These are phyloP conservation scores for Argopecten irradians DNA, from an alignment of 1,140 invertebrate species.

Conservation along the genomic window DNA sequence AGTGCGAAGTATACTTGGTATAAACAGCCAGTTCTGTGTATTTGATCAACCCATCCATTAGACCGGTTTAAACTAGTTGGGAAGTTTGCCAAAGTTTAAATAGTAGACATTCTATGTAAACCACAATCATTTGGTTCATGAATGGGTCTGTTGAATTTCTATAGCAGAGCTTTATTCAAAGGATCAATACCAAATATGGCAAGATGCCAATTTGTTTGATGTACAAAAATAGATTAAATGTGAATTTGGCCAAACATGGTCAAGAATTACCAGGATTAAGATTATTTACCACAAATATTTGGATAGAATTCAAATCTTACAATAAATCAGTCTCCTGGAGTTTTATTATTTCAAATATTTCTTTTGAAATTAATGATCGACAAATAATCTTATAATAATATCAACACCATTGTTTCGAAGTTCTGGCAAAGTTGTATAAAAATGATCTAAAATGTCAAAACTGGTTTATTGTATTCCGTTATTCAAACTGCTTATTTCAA, in stretches of 20 bases:
- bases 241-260: no score
- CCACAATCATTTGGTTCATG: not conserved
- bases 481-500: no score
- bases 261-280: not conserved
- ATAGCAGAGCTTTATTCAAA: not conserved
- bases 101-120: conserved; percentile 13
- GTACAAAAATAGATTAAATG: not conserved
- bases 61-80: not conserved
- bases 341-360: not conserved
- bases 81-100: not conserved
- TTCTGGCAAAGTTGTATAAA: no score
- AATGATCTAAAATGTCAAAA: no score
- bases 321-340: not conserved
- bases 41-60: not conserved
- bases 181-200: not conserved
- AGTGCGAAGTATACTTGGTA: not conserved
- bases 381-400: no score
- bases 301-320: not conserved
- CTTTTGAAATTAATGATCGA: not conserved
- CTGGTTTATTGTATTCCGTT: no score
- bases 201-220: not conserved
- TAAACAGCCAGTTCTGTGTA: not conserved
- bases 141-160: not conserved
- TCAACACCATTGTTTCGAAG: no score
- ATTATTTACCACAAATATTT: conserved; percentile 5